phyloP scores from a whole-genome alignment of 2,888 invertebrate genomes.

The Amaurobius ferox region DNA sequence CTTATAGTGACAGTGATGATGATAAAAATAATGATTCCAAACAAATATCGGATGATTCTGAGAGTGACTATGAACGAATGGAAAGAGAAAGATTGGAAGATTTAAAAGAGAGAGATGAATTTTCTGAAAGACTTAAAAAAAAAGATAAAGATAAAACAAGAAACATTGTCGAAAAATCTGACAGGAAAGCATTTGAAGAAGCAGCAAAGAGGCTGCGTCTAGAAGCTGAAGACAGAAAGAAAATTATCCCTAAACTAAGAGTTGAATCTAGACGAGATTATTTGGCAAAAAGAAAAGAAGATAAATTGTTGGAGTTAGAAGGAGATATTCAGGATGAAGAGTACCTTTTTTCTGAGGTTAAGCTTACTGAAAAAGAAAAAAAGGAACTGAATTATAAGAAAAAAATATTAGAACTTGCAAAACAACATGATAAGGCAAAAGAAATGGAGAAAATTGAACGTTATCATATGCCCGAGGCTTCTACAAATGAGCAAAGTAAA shows the following conservation, averaged over 20 bases:
- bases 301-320: conserved; percentile 96
- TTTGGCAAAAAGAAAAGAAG: conserved; percentile 95
- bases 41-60: conserved; percentile 74
- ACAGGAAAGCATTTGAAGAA: conserved; percentile 84
- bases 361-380: conserved; percentile 90
- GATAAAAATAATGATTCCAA: neutral
- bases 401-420: conserved; percentile 90
- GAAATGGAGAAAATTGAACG: conserved; percentile 94
- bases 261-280: conserved; percentile 95
- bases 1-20: conserved; percentile 57
- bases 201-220: conserved; percentile 93
- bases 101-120: conserved; percentile 94
- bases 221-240: conserved; percentile 90
- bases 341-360: conserved; percentile 91
- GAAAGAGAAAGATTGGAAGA: conserved; percentile 90
- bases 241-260: conserved; percentile 90
- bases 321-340: conserved; percentile 97
- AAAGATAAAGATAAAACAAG: conserved; percentile 93
- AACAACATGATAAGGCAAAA: conserved; percentile 95
- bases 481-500: conserved; percentile 73
- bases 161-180: conserved; percentile 83
- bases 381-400: conserved; percentile 92
- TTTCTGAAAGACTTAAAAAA: conserved; percentile 89
- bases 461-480: conserved; percentile 93
- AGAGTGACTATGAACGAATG: conserved; percentile 81